Evolutionary conservation across 2,797 vertebrate species (phyloP).

Genomic region (Delichon dasypus): DNA sequence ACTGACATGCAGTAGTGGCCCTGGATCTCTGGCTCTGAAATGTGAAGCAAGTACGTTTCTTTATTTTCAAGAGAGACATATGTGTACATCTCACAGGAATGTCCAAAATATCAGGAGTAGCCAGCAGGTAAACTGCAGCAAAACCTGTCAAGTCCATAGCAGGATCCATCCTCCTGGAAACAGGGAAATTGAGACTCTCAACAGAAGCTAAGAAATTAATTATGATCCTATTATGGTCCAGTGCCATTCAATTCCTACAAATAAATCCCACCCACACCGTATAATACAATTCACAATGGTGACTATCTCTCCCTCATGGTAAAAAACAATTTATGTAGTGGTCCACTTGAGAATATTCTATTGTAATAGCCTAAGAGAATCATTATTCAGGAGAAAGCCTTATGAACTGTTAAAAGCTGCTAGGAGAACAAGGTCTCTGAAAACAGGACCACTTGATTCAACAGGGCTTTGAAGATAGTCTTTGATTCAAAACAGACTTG

Average conservation of each 20-base stretch:
- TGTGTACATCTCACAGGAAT: background rate
- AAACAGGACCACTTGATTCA: background rate
- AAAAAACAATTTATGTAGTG: background rate
- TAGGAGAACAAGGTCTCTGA: background rate
- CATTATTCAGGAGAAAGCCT: background rate
- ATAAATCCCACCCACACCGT: background rate
- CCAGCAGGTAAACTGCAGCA: background rate
- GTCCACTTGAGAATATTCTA: background rate
- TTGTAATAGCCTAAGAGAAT: background rate
- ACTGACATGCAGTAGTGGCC: rapidly evolving
- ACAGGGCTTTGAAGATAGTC: background rate
- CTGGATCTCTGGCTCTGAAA: background rate
- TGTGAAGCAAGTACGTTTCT: background rate
- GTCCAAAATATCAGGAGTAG: background rate
- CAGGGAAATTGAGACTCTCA: background rate
- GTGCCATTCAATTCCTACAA: background rate
- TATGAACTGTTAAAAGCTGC: background rate
- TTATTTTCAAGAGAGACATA: background rate
- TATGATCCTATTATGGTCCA: background rate
- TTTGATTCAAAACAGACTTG: background rate
- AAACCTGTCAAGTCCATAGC: background rate
- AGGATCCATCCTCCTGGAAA: background rate
- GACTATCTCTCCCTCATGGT: background rate
- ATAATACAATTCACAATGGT: background rate
- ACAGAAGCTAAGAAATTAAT: background rate